Evolutionary conservation across 2,797 vertebrate species (phyloP).

Genomic region (Schizopygopsis malacanthus): DNA sequence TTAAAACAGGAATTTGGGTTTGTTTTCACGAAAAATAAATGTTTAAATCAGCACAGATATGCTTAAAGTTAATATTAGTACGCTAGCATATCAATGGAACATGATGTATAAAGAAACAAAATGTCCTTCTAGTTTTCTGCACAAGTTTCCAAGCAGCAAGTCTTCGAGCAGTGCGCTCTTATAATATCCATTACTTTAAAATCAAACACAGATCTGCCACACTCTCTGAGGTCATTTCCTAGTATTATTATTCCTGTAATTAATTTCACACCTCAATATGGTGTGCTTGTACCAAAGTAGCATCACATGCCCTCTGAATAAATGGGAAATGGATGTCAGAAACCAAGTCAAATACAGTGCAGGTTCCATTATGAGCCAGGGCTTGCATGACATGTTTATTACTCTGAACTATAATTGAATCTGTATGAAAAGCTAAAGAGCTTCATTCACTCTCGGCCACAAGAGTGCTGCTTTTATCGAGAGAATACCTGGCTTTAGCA

Average conservation of each 20-base stretch:
- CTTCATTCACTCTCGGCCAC: constrained; percentile 27
- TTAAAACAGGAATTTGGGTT: not conserved
- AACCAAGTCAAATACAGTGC: constrained; percentile 10
- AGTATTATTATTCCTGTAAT: not conserved
- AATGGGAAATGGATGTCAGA: constrained; percentile 1
- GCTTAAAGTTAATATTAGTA: not conserved
- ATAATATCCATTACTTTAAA: constrained; percentile 6
- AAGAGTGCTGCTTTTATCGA: constrained; percentile 28
- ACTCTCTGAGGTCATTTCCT: not conserved
- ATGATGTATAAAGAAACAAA: not conserved
- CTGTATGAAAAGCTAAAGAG: constrained; percentile 38
- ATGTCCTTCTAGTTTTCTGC: not conserved
- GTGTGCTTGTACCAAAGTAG: not conserved
- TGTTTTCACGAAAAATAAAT: not conserved
- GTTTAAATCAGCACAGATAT: too few relatives aligned
- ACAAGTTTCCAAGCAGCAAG: not conserved
- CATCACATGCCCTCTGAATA: not conserved
- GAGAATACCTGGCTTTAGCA: constrained; percentile 13
- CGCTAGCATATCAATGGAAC: not conserved
- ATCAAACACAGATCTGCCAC: not conserved
- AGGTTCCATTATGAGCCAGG: constrained; percentile 46
- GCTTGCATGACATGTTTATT: constrained; percentile 34
- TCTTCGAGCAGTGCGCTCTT: not conserved
- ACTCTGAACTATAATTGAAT: constrained; percentile 36
- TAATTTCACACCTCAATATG: constrained; percentile 9